Base-by-base conservation (phyloP, 2,888 invertebrate species). In the Ceriagrion tenellum region DNA sequence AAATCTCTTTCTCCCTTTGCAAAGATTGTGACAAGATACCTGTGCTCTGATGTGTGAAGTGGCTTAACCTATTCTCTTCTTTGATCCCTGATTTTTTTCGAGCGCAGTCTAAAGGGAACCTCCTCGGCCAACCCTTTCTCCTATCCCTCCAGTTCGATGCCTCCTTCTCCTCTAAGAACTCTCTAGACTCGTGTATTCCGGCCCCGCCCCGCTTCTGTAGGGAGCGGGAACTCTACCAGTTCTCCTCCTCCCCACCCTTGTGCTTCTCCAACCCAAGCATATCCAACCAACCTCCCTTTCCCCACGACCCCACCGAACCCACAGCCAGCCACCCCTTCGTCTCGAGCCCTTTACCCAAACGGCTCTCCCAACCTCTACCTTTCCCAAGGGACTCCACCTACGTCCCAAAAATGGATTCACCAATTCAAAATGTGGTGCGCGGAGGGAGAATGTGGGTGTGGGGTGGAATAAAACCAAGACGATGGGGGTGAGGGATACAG, bases 371-470 rank as follows among this genome's bases (percentile, higher is more conserved):
- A 81, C 81, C 81, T 35, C 81, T 35, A 81, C 81, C 81, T 93
- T 74, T 47, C 93, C 69, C 63, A 40, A 69, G 69, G 93, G 74
- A 69, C 93, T 93, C 63, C 93, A 69, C 93, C 93, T 93, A 93
- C 69, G 69, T 63, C 93, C 93, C 93, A 74, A 93, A 93, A 93
- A 93, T 93, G 93, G 93, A 93, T 93, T 93, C 93, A 47, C 93
- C 40, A n/a, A 47, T 56, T 81, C 81, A 81, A 63, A 63, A 47
- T 20, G 59, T 2, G 47, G 63, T 47, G 26, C 47, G 69, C n/a
- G 69, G 20, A 47, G 47, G 74, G 20, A 16, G 47, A 26, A n/a
- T 35, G n/a, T 20, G 55, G 89, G 55, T 13, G 20, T 10, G 55
- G 89, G 55, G 23, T 55, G 35, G 35, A 81, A 81, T 0, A 23